phyloP scores from a whole-genome alignment of 1,140 invertebrate genomes.

The Bathynomus jamesi region DNA sequence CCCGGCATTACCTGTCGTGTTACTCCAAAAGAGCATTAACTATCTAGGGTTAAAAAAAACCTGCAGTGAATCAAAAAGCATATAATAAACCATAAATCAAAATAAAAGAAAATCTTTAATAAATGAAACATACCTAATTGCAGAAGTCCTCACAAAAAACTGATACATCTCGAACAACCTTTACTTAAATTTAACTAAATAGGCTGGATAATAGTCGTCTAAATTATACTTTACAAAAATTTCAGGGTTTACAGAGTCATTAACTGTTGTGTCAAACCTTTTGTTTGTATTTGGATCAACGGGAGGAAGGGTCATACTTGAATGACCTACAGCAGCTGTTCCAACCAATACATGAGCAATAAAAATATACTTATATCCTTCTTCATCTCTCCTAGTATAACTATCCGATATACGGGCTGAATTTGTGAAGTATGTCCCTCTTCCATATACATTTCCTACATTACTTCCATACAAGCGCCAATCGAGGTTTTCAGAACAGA shows the following conservation, averaged over 20 bases:
- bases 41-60: too few relatives aligned
- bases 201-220: constrained; percentile 35
- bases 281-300: constrained; percentile 7
- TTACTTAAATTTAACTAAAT: constrained; percentile 18
- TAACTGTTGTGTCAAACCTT: constrained; percentile 26
- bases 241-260: neutral
- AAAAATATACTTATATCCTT: constrained; percentile 13
- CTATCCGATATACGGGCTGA: constrained; percentile 12
- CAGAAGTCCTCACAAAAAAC: too few relatives aligned
- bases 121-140: too few relatives aligned
- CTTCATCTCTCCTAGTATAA: constrained; percentile 11
- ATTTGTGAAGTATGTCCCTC: constrained; percentile 31
- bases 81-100: too few relatives aligned
- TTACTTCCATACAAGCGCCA: constrained; percentile 33
- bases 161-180: too few relatives aligned
- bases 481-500: constrained; percentile 26
- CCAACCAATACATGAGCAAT: constrained; percentile 26
- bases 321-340: constrained; percentile 14
- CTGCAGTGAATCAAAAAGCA: too few relatives aligned
- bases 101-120: too few relatives aligned
- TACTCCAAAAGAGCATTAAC: too few relatives aligned
- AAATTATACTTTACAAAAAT: constrained; percentile 35
- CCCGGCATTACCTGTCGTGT: too few relatives aligned
- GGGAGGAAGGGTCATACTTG: constrained; percentile 20
- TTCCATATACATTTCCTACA: constrained; percentile 25